A percentile compares a stretch with the other conserved stretches of the same genome.
Conservation (phyloP, 2,113 vertebrate species). For the Pseudopipra pipra region DNA sequence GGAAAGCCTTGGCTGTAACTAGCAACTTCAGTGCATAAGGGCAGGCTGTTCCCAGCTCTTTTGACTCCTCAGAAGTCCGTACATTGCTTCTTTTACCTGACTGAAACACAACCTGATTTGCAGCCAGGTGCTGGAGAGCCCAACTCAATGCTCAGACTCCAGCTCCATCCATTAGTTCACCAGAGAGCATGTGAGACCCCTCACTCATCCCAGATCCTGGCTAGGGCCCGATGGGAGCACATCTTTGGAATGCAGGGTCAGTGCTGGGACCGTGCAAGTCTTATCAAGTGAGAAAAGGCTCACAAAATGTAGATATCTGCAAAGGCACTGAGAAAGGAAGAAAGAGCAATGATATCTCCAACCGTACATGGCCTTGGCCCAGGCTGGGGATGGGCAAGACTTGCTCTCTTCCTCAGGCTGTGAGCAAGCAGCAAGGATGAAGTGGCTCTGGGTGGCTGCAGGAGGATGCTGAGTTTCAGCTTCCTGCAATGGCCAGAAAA, state of each 20-base stretch:
- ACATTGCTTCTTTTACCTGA: neutral
- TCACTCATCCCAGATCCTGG: neutral
- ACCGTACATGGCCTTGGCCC: neutral
- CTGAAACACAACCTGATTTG: neutral
- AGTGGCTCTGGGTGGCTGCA: neutral
- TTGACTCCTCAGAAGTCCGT: accelerated
- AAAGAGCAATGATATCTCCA: neutral
- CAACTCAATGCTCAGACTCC: neutral
- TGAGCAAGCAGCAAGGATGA: neutral
- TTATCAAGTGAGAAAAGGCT: neutral
- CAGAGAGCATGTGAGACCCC: accelerated
- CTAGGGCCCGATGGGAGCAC: neutral
- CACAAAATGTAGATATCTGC: neutral
- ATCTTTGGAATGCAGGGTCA: accelerated
- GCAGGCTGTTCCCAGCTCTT: neutral
- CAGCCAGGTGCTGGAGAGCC: neutral
- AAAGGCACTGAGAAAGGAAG: neutral
- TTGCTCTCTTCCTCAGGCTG: neutral
- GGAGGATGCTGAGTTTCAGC: neutral
- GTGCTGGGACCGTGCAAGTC: neutral
- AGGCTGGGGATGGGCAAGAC: neutral
- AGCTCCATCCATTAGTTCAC: neutral
- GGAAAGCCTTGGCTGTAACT: neutral
- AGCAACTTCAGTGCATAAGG: neutral
- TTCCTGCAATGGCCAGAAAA: neutral